Percentiles rank a stretch among this genome's conserved stretches.
Evolutionary conservation across 2,888 invertebrate genomes (phyloP).

Genomic region (Parnassius smintheus): DNA sequence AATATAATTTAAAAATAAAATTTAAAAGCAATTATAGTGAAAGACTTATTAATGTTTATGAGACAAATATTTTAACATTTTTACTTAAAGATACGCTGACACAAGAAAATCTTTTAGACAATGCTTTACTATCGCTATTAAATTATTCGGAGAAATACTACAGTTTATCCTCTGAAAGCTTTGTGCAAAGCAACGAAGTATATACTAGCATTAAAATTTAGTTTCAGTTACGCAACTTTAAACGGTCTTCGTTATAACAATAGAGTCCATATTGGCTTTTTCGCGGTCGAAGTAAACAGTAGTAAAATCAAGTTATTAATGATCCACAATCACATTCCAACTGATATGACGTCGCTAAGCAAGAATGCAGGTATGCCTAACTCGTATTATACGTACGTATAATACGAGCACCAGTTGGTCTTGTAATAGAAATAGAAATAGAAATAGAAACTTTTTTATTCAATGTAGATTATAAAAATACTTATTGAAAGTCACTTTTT

Average conservation of each 20-base stretch:
- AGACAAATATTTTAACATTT: too few species aligned
- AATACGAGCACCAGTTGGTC: background rate
- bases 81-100: background rate
- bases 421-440: too few species aligned
- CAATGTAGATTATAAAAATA: too few species aligned
- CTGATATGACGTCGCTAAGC: conserved; percentile 19
- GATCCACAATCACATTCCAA: conserved; percentile 25
- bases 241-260: background rate
- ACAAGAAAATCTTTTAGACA: background rate
- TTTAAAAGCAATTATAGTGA: too few species aligned
- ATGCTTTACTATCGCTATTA: background rate
- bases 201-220: conserved; percentile 18
- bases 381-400: conserved; percentile 12
- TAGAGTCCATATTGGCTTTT: conserved; percentile 11
- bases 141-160: conserved; percentile 12
- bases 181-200: conserved; percentile 22
- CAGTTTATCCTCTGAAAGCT: conserved; percentile 21
- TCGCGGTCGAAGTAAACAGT: conserved; percentile 4
- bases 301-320: conserved; percentile 22
- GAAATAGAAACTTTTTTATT: too few species aligned
- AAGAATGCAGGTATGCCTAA: conserved; percentile 32
- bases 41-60: too few species aligned
- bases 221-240: background rate
- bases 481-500: too few species aligned
- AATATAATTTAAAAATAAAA: too few species aligned